Base-by-base conservation (phyloP, 1,140 invertebrate genomes). In the Octopus sinensis region DNA sequence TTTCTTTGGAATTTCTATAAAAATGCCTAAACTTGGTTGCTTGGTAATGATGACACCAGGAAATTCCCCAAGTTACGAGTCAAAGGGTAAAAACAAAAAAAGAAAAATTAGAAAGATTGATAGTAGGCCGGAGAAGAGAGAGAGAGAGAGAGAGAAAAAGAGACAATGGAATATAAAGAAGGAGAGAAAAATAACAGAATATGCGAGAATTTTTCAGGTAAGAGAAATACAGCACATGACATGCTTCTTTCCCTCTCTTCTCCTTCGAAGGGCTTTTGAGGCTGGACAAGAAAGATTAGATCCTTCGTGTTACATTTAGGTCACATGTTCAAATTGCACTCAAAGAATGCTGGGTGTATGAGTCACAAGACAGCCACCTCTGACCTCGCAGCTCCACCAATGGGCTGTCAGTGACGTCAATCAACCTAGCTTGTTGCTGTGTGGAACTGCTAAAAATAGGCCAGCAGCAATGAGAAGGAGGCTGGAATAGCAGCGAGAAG, bases 251-350 rank as follows among this genome's bases (percentile, higher is more conserved):
- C 17, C 17, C 56, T 62, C 9, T 62, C 17, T 62, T 62, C 56
- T 62, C 30, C 30, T 43, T 43, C 30, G 30, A 43, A 43, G 30
- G 30, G 30, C 30, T 43, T 43, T 43, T 43, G 30, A 43, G 30
- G 30, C 30, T 43, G 30, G 30, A 43, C 30, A 43, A 43, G 30
- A 43, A 43, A 43, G 30, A 43, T 43, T 43, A 43, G 30, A 43
- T 43, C 30, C 30, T 62, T 62, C 17, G 9, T 62, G 9, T 73
- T 73, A 13, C 68, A 73, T 73, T 73, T 73, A 73, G 68, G 68
- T 73, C 68, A 73, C 68, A 73, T 73, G 68, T 73, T n/a, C 68
- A 73, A 73, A 73, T 73, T 73, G 68, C 68, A 73, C 68, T 73
- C 68, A 13, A 73, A 73, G 68, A 73, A 73, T 73, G 68, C 13